A percentile compares a stretch with the other conserved stretches of the same genome.
Evolutionary conservation across 2,113 vertebrate genomes (phyloP).

Genomic region (Poecilia latipinna): DNA sequence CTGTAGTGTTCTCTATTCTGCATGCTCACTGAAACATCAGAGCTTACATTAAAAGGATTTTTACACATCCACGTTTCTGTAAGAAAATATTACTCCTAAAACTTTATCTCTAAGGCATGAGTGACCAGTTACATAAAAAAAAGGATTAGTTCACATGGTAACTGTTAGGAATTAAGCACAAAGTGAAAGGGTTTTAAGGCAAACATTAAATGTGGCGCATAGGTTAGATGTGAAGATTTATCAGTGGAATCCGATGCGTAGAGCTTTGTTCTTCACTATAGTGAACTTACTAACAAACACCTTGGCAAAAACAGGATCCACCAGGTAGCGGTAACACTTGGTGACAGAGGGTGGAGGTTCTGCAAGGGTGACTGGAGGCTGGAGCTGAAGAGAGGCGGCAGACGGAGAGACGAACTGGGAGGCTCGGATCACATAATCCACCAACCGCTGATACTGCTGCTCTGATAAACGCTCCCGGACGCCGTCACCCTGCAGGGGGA

Average conservation of each 20-base stretch:
- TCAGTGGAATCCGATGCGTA: slow-evolving; percentile 90
- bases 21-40: slow-evolving; percentile 5
- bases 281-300: slow-evolving; percentile 94
- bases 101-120: slow-evolving; percentile 11
- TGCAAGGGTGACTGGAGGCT: slow-evolving; percentile 69
- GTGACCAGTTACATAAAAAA: background rate
- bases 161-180: slow-evolving; percentile 32
- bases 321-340: slow-evolving; percentile 90
- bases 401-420: slow-evolving; percentile 83
- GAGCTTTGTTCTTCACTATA: slow-evolving; percentile 93
- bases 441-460: slow-evolving; percentile 91
- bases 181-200: slow-evolving; percentile 15
- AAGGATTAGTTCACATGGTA: background rate
- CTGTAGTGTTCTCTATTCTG: slow-evolving; percentile 37
- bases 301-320: slow-evolving; percentile 83
- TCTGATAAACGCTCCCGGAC: slow-evolving; percentile 90
- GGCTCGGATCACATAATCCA: slow-evolving; percentile 89
- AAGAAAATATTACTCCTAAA: slow-evolving; percentile 22
- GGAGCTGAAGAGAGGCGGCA: slow-evolving; percentile 55
- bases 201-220: background rate
- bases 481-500: slow-evolving; percentile 83
- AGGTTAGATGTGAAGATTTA: background rate
- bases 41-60: background rate
- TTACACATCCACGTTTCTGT: background rate
- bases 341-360: slow-evolving; percentile 79